phyloP scores from a whole-genome alignment of 1,140 invertebrate species.

The Hyles vespertilio region DNA sequence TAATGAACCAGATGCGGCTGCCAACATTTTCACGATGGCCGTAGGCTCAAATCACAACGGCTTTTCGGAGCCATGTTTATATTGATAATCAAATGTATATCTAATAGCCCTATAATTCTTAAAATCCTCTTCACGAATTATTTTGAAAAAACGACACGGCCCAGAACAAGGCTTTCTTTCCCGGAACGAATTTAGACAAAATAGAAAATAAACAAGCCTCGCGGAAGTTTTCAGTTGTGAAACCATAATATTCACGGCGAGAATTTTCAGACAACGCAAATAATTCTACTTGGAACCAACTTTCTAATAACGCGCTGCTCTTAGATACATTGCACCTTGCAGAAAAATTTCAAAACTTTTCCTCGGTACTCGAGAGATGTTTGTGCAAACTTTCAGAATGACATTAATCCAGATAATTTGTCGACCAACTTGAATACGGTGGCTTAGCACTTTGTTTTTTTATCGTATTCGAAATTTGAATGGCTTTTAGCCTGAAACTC shows the following conservation, averaged over 20 bases:
- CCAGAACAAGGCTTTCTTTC: no score
- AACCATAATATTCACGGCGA: conserved; percentile 34
- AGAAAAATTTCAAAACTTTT: conserved; percentile 46
- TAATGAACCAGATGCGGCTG: no score
- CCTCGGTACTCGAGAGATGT: conserved; percentile 38
- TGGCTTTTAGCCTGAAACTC: conserved; percentile 1
- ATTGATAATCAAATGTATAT: no score
- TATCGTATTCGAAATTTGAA: no score
- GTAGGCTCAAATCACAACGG: no score
- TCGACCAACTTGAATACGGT: conserved; percentile 31
- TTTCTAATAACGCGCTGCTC: conserved; percentile 51
- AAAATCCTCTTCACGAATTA: no score
- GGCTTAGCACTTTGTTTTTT: conserved; percentile 1
- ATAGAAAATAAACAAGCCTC: background rate
- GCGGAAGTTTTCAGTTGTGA: conserved; percentile 23
- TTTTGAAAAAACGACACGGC: no score
- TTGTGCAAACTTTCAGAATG: conserved; percentile 48
- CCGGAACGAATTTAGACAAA: background rate
- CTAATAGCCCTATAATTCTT: no score
- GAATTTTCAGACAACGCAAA: conserved; percentile 13
- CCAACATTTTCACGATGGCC: no score
- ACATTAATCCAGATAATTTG: conserved; percentile 47
- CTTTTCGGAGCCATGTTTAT: no score
- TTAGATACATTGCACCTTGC: conserved; percentile 57
- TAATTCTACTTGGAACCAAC: conserved; percentile 22